These are phyloP conservation scores for Scelioninae gen. 1 DNA, from an alignment of 2,888 invertebrate species.

Conservation along the genomic window DNA sequence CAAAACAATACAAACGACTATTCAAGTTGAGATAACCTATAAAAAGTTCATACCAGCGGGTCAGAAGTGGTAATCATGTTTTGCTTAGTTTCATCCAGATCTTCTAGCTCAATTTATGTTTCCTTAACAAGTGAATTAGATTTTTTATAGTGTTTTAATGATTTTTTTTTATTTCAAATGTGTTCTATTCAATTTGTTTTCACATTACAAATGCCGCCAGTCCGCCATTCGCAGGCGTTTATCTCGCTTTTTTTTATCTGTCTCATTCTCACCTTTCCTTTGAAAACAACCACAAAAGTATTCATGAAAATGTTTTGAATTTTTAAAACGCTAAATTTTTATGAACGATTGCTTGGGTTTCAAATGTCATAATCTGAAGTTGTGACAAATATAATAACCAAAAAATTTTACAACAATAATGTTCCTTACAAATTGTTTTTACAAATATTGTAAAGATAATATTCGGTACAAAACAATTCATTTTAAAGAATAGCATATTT, in stretches of 20 bases:
- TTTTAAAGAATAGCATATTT: no score
- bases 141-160: background rate
- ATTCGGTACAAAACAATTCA: no score
- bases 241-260: background rate
- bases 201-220: conserved; percentile 19
- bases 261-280: background rate
- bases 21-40: conserved; percentile 29
- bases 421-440: no score
- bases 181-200: background rate
- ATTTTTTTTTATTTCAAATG: conserved; percentile 1
- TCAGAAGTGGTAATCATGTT: conserved; percentile 96
- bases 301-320: no score
- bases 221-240: conserved; percentile 6
- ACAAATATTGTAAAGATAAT: no score
- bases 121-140: background rate
- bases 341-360: no score
- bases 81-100: conserved; percentile 94
- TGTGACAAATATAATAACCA: no score
- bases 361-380: no score
- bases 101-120: conserved; percentile 85
- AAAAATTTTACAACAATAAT: no score
- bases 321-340: no score
- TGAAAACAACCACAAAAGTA: background rate
- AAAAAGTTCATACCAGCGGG: conserved; percentile 88
- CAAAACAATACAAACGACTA: no score